Percentiles rank a stretch among this genome's conserved stretches.
Evolutionary conservation across 2,113 vertebrate species (phyloP).

Genomic region (Eurystomus gularis): DNA sequence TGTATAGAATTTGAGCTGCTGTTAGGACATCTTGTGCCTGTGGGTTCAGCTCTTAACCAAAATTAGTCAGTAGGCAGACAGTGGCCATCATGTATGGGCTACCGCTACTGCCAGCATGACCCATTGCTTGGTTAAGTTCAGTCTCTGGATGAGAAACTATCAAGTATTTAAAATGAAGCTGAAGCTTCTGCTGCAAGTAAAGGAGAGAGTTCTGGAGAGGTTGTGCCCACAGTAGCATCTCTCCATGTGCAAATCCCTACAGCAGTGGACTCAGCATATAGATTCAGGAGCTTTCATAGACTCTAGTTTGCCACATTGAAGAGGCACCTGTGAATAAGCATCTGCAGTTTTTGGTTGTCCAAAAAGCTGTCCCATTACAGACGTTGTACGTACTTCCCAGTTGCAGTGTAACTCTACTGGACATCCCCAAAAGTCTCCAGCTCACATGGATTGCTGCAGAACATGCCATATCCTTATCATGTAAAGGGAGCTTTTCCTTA

Average conservation of each 20-base stretch:
- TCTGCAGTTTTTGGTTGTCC: not conserved
- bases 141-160: not conserved
- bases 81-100: not conserved
- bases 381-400: fast-evolving
- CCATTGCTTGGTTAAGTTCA: not conserved
- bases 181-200: not conserved
- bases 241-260: not conserved
- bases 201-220: not conserved
- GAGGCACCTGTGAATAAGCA: not conserved
- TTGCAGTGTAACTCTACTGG: not conserved
- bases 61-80: not conserved
- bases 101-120: not conserved
- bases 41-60: not conserved
- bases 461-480: not conserved
- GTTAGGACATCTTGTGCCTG: not conserved
- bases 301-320: not conserved
- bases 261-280: not conserved
- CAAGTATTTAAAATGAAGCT: not conserved
- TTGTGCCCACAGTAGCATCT: not conserved
- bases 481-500: not conserved
- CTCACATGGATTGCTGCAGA: not conserved
- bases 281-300: not conserved
- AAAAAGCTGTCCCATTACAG: not conserved
- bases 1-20: not conserved
- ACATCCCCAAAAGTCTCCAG: not conserved